Conservation (phyloP, 2,797 vertebrate genomes). For the Orestias chungarensis region DNA sequence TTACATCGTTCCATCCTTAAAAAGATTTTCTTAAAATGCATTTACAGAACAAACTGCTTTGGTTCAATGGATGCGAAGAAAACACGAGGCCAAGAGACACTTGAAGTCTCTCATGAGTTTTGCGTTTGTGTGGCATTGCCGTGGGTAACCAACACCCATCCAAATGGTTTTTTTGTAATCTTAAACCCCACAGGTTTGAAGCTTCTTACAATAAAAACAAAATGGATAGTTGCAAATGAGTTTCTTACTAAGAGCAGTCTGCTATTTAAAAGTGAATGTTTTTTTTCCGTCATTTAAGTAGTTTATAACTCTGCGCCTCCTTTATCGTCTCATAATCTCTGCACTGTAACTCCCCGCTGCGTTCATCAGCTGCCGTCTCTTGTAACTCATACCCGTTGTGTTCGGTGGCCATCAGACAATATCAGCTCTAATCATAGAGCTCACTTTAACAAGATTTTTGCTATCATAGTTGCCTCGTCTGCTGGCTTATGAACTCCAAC, state of each 20-base stretch:
- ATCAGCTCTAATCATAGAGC: slow-evolving; percentile 42
- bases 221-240: neutral
- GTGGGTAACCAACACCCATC: slow-evolving; percentile 50
- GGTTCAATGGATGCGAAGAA: slow-evolving; percentile 66
- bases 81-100: slow-evolving; percentile 44
- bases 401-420: slow-evolving; percentile 35
- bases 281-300: neutral
- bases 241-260: neutral
- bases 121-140: slow-evolving; percentile 55
- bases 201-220: neutral
- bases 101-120: slow-evolving; percentile 46
- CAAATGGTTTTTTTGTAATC: slow-evolving; percentile 12
- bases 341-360: slow-evolving; percentile 14
- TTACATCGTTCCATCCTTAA: too few relatives aligned
- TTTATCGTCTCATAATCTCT: neutral
- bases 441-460: slow-evolving; percentile 59
- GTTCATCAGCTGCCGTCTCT: slow-evolving; percentile 41
- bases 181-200: neutral
- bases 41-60: slow-evolving; percentile 34
- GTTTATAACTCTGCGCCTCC: neutral
- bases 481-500: slow-evolving; percentile 13
- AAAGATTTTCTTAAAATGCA: neutral
- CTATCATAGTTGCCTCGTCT: slow-evolving; percentile 18
- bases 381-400: slow-evolving; percentile 12
- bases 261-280: neutral